Conservation (phyloP, 2,797 vertebrate species). For the Sciurus vulgaris region DNA sequence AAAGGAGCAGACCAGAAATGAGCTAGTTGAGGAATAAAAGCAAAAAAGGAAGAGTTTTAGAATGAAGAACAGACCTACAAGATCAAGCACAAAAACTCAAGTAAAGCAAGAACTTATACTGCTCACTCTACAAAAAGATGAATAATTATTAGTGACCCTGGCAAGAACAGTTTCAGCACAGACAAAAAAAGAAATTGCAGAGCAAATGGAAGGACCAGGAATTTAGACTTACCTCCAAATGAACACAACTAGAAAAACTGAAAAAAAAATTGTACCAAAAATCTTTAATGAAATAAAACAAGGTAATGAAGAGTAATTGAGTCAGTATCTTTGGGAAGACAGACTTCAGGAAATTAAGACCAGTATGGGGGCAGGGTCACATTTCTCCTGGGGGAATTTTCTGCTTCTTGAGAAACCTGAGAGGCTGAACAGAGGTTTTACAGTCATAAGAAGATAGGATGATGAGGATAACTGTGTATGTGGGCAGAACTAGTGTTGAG, state of each 20-base stretch:
- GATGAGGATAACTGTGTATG: background rate
- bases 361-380: fast-evolving
- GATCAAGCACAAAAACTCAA: background rate
- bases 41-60: background rate
- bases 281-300: background rate
- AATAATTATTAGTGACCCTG: background rate
- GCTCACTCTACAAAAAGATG: background rate
- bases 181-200: background rate
- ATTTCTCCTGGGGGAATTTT: background rate
- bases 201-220: background rate
- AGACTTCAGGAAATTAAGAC: background rate
- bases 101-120: background rate
- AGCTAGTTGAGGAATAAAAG: background rate
- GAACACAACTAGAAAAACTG: background rate
- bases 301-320: background rate
- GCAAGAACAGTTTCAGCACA: background rate
- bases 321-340: background rate
- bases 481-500: background rate
- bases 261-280: background rate
- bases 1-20: background rate
- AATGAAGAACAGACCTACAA: background rate
- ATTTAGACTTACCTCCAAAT: background rate
- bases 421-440: background rate
- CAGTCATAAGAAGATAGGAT: background rate
- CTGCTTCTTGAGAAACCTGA: background rate